Percentiles rank a stretch among this genome's conserved stretches.
Evolutionary conservation across 1,140 invertebrate species (phyloP).

Genomic region (Neodiprion pinetum): DNA sequence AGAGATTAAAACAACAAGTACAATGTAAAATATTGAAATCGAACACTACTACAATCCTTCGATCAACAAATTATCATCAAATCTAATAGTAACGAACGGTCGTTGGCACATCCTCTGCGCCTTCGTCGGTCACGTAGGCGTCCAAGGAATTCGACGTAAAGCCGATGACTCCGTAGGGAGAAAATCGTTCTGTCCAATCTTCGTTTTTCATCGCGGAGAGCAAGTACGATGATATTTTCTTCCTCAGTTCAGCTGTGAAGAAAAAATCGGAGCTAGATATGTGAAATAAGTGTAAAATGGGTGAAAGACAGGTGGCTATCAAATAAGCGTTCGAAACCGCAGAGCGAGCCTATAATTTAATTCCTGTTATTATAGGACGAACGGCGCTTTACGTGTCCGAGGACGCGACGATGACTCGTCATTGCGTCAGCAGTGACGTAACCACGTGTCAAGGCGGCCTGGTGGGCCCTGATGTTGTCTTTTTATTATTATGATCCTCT

Average conservation of each 20-base stretch:
- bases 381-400: too few species aligned
- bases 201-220: conserved; percentile 46
- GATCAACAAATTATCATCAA: too few species aligned
- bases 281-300: neutral
- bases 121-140: conserved; percentile 43
- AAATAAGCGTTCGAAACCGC: too few species aligned
- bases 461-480: too few species aligned
- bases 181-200: conserved; percentile 40
- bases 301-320: too few species aligned
- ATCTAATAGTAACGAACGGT: conserved; percentile 58
- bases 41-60: too few species aligned
- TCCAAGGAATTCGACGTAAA: conserved; percentile 50
- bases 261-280: neutral
- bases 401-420: neutral
- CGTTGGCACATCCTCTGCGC: conserved; percentile 50
- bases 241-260: conserved; percentile 43
- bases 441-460: neutral
- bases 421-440: neutral
- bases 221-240: conserved; percentile 54
- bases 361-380: too few species aligned
- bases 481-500: too few species aligned
- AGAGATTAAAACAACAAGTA: too few species aligned
- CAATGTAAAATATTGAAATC: too few species aligned
- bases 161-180: conserved; percentile 35
- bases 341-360: too few species aligned